These are phyloP conservation scores for Lagodon rhomboides DNA, from an alignment of 2,797 vertebrate species.

Conservation along the genomic window DNA sequence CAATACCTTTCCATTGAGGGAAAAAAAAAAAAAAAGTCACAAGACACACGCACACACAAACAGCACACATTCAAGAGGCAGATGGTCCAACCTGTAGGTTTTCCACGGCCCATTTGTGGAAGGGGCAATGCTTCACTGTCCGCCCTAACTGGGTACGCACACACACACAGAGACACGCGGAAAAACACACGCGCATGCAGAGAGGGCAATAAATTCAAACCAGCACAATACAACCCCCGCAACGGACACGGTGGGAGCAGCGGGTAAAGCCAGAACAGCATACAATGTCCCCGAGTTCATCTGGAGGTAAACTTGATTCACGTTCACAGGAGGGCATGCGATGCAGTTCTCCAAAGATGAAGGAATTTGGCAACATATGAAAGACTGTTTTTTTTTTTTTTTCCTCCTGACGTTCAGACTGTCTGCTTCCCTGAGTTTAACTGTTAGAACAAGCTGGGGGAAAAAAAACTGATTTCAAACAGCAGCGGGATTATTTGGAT, in stretches of 20 bases:
- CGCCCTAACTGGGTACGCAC: conserved; percentile 26
- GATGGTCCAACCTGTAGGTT: conserved; percentile 71
- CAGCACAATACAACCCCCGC: conserved; percentile 66
- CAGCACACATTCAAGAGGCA: conserved; percentile 36
- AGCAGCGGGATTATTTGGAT: conserved; percentile 12
- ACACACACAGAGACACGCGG: conserved; percentile 4
- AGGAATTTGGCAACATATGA: conserved; percentile 52
- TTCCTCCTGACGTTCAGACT: conserved; percentile 16
- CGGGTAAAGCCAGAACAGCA: conserved; percentile 60
- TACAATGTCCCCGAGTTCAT: conserved; percentile 65
- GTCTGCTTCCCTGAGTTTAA: conserved; percentile 10
- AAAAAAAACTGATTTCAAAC: conserved; percentile 6
- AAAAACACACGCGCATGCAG: conserved; percentile 41
- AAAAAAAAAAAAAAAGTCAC: conserved; percentile 45
- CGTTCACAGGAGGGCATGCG: conserved; percentile 48
- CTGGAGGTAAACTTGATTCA: conserved; percentile 70
- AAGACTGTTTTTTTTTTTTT: conserved; percentile 40
- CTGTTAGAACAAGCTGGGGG: conserved; percentile 1
- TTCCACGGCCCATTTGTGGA: conserved; percentile 56
- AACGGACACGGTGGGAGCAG: conserved; percentile 59
- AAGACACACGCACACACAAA: conserved; percentile 6
- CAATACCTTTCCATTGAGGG: conserved; percentile 51
- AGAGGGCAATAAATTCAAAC: conserved; percentile 70
- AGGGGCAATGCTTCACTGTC: conserved; percentile 65
- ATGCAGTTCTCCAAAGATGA: conserved; percentile 37